Evolutionary conservation across 2,113 vertebrate genomes (phyloP).

Genomic region (Cervus canadensis): DNA sequence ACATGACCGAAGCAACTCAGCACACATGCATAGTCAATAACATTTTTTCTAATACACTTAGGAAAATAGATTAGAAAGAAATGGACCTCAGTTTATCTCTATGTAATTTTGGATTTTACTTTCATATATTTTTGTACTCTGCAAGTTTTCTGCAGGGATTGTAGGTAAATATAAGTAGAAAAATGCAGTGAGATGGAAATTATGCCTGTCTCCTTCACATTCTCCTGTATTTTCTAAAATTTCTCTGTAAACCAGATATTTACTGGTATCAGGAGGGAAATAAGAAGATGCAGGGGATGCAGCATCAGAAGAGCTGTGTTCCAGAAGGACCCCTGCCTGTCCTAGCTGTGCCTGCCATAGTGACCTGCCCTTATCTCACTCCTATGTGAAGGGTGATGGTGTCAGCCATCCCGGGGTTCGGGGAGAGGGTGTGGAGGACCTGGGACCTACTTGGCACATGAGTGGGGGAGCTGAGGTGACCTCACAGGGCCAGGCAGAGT

Average conservation of each 20-base stretch:
- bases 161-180: not conserved
- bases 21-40: not conserved
- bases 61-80: not conserved
- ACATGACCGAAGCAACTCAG: not conserved
- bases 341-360: accelerated
- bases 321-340: not conserved
- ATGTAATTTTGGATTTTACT: not conserved
- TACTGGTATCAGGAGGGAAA: not conserved
- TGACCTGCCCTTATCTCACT: not conserved
- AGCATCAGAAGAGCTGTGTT: not conserved
- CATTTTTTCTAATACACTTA: not conserved
- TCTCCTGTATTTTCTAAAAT: not conserved
- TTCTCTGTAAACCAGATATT: not conserved
- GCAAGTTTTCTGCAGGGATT: not conserved
- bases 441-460: not conserved
- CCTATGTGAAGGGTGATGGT: accelerated
- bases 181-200: not conserved
- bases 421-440: not conserved
- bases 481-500: not conserved
- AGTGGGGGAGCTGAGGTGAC: not conserved
- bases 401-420: not conserved
- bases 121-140: not conserved
- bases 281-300: not conserved
- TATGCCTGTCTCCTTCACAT: not conserved
- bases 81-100: not conserved